phyloP scores from a whole-genome alignment of 35 echinoderm and acorn worm species.

The Apostichopus parvimensis region DNA sequence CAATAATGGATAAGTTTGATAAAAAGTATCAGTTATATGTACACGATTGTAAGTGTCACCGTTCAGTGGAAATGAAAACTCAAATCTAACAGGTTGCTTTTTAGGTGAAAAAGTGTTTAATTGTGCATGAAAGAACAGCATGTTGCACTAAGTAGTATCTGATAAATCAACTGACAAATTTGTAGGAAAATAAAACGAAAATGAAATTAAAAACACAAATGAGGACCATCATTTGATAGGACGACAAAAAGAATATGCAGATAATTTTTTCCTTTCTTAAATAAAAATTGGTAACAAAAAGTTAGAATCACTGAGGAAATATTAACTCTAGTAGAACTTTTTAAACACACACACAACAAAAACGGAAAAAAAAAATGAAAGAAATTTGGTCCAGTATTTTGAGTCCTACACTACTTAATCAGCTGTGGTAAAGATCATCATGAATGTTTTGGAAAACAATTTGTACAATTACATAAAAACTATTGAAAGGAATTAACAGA shows the following conservation, averaged over 20 bases:
- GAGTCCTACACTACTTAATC: slow-evolving; percentile 17
- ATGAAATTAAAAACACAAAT: neutral
- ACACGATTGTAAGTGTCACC: neutral
- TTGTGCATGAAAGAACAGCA: neutral
- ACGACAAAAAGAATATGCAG: neutral
- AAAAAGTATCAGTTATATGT: neutral
- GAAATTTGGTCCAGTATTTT: slow-evolving; percentile 36
- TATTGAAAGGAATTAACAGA: neutral
- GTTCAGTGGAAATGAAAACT: neutral
- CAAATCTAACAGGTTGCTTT: neutral
- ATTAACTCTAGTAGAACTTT: neutral
- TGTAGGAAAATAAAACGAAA: neutral
- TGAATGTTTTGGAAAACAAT: slow-evolving; percentile 5
- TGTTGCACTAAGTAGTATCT: neutral
- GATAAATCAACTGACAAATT: no score
- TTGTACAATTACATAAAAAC: neutral
- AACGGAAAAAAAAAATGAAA: slow-evolving; percentile 19
- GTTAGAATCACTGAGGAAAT: neutral
- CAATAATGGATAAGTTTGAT: neutral
- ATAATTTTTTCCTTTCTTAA: neutral
- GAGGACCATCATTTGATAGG: neutral
- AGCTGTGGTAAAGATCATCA: neutral
- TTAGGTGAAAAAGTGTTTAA: neutral
- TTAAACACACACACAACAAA: neutral
- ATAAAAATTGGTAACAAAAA: neutral